Evolutionary conservation across 2,113 vertebrate genomes (phyloP).

Genomic region (Coryphaenoides rupestris): DNA sequence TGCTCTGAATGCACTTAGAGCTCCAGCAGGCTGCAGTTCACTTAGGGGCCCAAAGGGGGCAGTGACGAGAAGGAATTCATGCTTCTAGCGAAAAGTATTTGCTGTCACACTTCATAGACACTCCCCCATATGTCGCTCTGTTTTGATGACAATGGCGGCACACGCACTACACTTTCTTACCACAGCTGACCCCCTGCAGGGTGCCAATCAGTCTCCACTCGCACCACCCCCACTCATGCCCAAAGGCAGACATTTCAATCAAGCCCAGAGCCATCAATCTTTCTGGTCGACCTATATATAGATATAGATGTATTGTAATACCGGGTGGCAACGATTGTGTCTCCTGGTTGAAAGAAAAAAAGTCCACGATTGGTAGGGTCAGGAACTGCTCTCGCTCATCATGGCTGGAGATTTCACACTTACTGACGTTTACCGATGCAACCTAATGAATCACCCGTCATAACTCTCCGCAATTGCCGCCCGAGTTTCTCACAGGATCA

Average conservation of each 20-base stretch:
- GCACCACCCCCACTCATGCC: conserved; percentile 62
- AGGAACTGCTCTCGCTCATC: too few species aligned
- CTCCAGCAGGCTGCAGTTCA: too few species aligned
- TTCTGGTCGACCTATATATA: conserved; percentile 34
- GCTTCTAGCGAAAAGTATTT: too few species aligned
- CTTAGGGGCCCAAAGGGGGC: too few species aligned
- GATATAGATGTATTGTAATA: too few species aligned
- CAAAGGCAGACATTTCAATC: conserved; percentile 77
- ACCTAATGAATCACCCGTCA: too few species aligned
- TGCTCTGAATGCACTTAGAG: too few species aligned
- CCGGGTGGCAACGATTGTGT: conserved; percentile 42
- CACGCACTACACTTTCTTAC: conserved; percentile 36
- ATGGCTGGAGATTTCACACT: too few species aligned
- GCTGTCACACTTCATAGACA: conserved; percentile 26
- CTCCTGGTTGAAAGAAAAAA: conserved; percentile 32
- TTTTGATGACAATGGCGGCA: neutral
- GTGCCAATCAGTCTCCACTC: conserved; percentile 72
- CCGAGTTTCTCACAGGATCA: too few species aligned
- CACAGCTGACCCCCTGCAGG: conserved; percentile 50
- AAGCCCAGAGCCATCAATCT: conserved; percentile 74
- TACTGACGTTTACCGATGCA: too few species aligned
- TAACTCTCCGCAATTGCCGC: too few species aligned
- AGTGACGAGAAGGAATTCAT: too few species aligned
- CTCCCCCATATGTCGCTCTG: conserved; percentile 29
- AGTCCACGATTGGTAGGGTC: conserved; percentile 11